Conservation (phyloP, 2,113 vertebrate genomes). For the Amphilophus citrinellus region DNA sequence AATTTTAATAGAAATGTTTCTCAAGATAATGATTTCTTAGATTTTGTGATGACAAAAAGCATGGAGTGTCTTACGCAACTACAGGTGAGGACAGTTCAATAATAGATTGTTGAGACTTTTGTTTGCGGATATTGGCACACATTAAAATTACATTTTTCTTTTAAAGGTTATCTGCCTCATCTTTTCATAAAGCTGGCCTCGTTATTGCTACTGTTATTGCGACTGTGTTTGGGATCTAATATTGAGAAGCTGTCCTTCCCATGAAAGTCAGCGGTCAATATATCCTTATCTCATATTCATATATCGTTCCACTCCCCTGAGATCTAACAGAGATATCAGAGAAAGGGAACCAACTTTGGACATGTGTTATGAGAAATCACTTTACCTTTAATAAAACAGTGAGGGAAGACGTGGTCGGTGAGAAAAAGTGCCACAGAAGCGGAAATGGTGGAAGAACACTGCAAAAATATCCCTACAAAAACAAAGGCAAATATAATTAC, state of each 20-base stretch:
- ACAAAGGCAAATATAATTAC: not conserved
- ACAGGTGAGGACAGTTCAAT: conserved; percentile 3
- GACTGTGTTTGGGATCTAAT: conserved; percentile 49
- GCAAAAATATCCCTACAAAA: not conserved
- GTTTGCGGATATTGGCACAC: conserved; percentile 62
- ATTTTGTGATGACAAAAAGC: not conserved
- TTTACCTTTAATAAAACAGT: conserved; percentile 49
- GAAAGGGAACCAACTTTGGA: conserved; percentile 12
- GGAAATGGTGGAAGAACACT: not conserved
- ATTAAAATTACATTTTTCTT: conserved; percentile 56
- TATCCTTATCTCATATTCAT: conserved; percentile 69
- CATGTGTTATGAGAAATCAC: conserved; percentile 40
- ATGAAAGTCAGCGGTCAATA: conserved; percentile 60
- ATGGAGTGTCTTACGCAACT: not conserved
- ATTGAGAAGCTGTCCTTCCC: conserved; percentile 37
- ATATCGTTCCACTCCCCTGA: conserved; percentile 41
- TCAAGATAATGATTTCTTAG: not conserved
- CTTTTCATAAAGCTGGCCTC: conserved; percentile 72
- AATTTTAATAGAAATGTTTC: not conserved
- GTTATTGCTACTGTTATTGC: conserved; percentile 59
- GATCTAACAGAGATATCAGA: conserved; percentile 44
- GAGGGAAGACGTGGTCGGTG: not conserved
- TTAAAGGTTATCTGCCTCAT: conserved; percentile 71
- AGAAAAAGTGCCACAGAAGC: not conserved
- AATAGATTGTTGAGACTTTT: conserved; percentile 32